phyloP scores from a whole-genome alignment of 2,888 invertebrate species.

The Flexamia atlantica region DNA sequence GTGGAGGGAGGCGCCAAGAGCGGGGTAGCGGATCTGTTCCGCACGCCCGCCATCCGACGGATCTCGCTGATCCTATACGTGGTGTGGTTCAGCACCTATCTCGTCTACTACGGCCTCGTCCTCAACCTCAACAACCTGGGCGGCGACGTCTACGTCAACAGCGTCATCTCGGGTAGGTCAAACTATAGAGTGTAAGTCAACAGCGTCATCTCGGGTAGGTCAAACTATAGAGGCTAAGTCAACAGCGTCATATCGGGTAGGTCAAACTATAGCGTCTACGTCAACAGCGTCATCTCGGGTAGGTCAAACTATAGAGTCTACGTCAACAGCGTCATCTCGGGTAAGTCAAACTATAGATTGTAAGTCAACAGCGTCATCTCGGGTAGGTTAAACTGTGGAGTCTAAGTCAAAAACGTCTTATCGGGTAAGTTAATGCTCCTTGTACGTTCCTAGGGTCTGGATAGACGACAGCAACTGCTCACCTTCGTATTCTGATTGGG shows the following conservation, averaged over 20 bases:
- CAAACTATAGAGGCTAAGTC: constrained; percentile 77
- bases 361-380: too few relatives aligned
- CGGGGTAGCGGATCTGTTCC: constrained; percentile 82
- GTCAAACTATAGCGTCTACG: constrained; percentile 75
- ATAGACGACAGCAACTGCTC: too few relatives aligned
- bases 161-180: constrained; percentile 75
- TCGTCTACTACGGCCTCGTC: constrained; percentile 87
- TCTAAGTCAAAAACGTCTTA: too few relatives aligned
- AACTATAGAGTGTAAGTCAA: constrained; percentile 80
- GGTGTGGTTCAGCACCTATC: constrained; percentile 88
- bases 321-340: too few relatives aligned
- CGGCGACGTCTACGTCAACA: constrained; percentile 85
- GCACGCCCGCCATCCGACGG: constrained; percentile 80
- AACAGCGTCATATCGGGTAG: constrained; percentile 78
- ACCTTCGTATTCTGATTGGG: too few relatives aligned
- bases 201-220: constrained; percentile 75
- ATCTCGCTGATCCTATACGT: constrained; percentile 84
- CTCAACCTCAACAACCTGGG: constrained; percentile 86
- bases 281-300: constrained; percentile 78
- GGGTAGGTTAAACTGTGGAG: too few relatives aligned
- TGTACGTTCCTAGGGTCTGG: too few relatives aligned
- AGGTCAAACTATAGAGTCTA: constrained; percentile 70
- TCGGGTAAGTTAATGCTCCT: too few relatives aligned
- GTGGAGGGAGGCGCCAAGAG: constrained; percentile 71
- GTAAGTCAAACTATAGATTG: too few relatives aligned